A percentile compares a stretch with the other conserved stretches of the same genome.
phyloP scores from a whole-genome alignment of 2,113 vertebrate genomes.

The Halichoerus grypus region DNA sequence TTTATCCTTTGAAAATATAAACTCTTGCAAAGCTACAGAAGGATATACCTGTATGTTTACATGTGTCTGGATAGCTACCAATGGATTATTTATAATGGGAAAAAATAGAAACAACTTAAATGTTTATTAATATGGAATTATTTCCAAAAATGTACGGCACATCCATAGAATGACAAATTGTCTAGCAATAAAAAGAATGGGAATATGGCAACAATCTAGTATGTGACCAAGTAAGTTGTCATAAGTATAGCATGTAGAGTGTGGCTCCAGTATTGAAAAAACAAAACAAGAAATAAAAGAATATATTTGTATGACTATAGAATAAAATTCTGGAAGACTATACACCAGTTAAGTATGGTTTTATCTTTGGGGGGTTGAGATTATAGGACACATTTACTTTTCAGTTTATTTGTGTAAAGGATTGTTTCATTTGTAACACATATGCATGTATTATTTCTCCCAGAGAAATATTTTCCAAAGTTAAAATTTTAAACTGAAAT shows the following conservation, averaged over 20 bases:
- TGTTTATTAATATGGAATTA: background rate
- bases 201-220: background rate
- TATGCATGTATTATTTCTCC: background rate
- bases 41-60: background rate
- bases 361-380: background rate
- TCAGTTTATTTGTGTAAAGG: background rate
- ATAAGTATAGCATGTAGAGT: background rate
- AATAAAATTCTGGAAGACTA: background rate
- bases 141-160: background rate
- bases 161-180: background rate
- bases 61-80: background rate
- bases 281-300: background rate
- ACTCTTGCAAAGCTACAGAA: background rate
- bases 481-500: background rate
- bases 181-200: background rate
- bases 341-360: background rate
- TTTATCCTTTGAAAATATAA: background rate
- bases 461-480: constrained; percentile 24
- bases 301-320: background rate
- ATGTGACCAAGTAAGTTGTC: background rate
- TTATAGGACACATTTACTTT: background rate
- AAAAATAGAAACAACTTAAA: background rate
- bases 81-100: background rate
- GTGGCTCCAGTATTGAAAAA: background rate
- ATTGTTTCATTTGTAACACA: background rate